Percentiles rank a stretch among this genome's conserved stretches.
phyloP scores from a whole-genome alignment of 2,888 invertebrate genomes.

The Drosophila austrosaltans region DNA sequence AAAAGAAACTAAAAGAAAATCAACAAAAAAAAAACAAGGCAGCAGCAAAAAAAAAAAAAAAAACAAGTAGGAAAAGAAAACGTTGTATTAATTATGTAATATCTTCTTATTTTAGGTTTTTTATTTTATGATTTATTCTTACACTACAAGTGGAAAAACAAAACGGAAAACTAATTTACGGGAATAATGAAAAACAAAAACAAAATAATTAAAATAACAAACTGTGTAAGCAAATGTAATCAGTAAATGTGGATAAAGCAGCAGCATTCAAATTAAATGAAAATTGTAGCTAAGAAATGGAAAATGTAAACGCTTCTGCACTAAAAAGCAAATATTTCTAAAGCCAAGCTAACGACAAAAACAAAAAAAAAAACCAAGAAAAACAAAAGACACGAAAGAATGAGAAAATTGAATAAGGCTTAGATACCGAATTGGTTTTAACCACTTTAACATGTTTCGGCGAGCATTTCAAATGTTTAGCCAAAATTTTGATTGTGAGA shows the following conservation, averaged over 20 bases:
- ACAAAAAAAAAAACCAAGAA: neutral
- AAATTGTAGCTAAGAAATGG: constrained; percentile 35
- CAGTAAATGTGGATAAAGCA: constrained; percentile 28
- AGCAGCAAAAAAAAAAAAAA: constrained; percentile 1
- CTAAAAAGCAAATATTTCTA: constrained; percentile 58
- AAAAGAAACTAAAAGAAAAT: constrained; percentile 34
- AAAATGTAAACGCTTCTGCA: constrained; percentile 56
- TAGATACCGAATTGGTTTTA: constrained; percentile 26
- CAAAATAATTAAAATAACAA: constrained; percentile 12
- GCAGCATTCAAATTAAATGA: constrained; percentile 25
- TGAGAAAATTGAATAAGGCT: neutral
- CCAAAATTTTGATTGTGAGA: constrained; percentile 36
- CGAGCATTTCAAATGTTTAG: constrained; percentile 71
- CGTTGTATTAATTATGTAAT: constrained; percentile 38
- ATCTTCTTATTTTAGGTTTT: constrained; percentile 37
- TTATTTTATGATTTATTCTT: constrained; percentile 44
- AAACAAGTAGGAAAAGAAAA: constrained; percentile 34
- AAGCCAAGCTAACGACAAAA: constrained; percentile 59
- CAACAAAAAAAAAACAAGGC: constrained; percentile 27
- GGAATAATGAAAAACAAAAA: constrained; percentile 34
- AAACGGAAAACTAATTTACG: constrained; percentile 43
- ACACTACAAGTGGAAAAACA: constrained; percentile 66
- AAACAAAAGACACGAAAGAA: constrained; percentile 2
- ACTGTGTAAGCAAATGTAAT: constrained; percentile 40
- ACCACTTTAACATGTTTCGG: constrained; percentile 40